Evolutionary conservation across 1,140 invertebrate species (phyloP).

Genomic region (Metopolophium dirhodum): DNA sequence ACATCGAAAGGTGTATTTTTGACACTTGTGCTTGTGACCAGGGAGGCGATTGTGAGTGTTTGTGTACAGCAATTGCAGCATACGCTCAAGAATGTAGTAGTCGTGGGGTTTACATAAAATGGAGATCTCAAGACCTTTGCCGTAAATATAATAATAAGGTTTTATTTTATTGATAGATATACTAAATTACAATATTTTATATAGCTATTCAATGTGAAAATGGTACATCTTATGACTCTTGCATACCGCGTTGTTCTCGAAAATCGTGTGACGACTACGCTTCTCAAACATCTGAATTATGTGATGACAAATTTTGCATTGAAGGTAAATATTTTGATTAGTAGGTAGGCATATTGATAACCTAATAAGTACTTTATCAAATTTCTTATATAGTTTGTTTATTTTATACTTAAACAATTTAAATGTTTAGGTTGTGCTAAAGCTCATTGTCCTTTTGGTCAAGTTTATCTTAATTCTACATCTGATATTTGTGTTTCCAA

Average conservation of each 20-base stretch:
- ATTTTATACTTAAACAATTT: neutral
- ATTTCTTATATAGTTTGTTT: neutral
- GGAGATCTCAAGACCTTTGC: conserved; percentile 81
- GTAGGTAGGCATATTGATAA: neutral
- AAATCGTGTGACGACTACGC: conserved; percentile 41
- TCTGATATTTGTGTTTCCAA: conserved; percentile 76
- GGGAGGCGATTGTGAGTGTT: conserved; percentile 87
- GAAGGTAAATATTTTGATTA: conserved; percentile 49
- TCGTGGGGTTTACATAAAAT: conserved; percentile 75
- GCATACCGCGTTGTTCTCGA: conserved; percentile 41
- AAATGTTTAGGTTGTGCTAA: conserved; percentile 69
- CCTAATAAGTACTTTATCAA: neutral
- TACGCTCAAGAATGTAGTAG: conserved; percentile 83
- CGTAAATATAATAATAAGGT: conserved; percentile 68
- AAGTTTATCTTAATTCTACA: conserved; percentile 74
- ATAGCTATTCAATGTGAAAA: conserved; percentile 55
- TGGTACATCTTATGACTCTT: conserved; percentile 47
- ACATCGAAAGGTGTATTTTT: conserved; percentile 73
- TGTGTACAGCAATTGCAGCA: conserved; percentile 85
- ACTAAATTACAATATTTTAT: neutral
- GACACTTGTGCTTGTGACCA: conserved; percentile 87
- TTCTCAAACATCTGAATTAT: neutral
- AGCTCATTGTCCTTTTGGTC: conserved; percentile 74
- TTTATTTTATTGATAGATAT: neutral
- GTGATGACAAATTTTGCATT: conserved; percentile 45